phyloP scores from a whole-genome alignment of 2,113 vertebrate genomes.

The Xenopus borealis region DNA sequence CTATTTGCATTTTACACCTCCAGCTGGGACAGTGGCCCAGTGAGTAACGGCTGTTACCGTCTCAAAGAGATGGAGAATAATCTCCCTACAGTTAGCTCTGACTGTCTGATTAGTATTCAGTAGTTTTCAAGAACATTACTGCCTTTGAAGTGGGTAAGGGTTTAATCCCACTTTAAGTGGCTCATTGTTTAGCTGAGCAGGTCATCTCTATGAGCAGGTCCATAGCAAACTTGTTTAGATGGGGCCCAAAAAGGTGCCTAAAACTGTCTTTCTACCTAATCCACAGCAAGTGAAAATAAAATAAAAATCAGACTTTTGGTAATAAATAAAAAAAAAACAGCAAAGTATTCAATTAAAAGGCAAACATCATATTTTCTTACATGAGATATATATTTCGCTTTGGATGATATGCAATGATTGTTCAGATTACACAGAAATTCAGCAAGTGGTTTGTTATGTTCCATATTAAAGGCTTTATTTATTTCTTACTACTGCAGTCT shows the following conservation, averaged over 20 bases:
- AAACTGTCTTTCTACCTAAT: not conserved
- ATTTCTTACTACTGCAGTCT: no score
- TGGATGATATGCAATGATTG: no score
- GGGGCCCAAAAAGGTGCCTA: conserved; percentile 22
- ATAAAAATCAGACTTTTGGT: no score
- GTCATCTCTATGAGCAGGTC: conserved; percentile 24
- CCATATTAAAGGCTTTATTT: no score
- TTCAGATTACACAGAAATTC: no score
- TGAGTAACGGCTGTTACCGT: conserved; percentile 35
- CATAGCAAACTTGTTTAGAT: conserved; percentile 13
- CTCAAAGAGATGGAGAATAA: conserved; percentile 36
- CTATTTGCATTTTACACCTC: conserved; percentile 43
- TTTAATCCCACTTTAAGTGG: conserved; percentile 41
- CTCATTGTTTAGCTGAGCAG: conserved; percentile 41
- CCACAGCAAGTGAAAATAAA: not conserved
- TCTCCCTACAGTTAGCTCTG: conserved; percentile 37
- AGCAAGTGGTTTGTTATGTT: no score
- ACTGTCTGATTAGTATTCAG: conserved; percentile 38
- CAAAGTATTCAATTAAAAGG: no score
- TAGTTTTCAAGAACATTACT: conserved; percentile 19
- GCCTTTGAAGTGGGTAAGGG: conserved; percentile 39
- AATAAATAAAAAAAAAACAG: no score
- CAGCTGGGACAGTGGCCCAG: conserved; percentile 27
- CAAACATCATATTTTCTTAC: no score
- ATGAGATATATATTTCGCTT: no score